phyloP scores from a whole-genome alignment of 1,140 invertebrate species.

The Eumaeus atala region DNA sequence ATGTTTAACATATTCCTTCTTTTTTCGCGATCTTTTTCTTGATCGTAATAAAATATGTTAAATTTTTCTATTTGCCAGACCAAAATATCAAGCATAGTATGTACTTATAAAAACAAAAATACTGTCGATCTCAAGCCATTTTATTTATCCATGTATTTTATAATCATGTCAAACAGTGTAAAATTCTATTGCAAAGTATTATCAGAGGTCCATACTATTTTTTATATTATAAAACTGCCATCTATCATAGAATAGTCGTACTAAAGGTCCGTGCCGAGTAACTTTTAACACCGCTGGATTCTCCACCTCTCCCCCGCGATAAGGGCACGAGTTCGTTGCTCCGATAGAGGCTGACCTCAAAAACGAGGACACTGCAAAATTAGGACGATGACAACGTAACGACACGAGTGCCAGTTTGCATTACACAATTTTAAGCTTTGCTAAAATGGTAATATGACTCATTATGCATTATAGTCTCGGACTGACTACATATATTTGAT shows the following conservation, averaged over 20 bases:
- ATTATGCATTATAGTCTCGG: slow-evolving; percentile 22
- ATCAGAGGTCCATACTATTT: neutral
- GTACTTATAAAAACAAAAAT: too few relatives aligned
- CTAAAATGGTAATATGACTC: slow-evolving; percentile 29
- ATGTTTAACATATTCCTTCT: too few relatives aligned
- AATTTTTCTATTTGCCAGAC: too few relatives aligned
- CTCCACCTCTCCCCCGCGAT: slow-evolving; percentile 57
- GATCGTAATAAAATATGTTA: too few relatives aligned
- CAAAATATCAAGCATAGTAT: too few relatives aligned
- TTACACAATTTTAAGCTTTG: slow-evolving; percentile 47
- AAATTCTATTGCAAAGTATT: slow-evolving; percentile 1
- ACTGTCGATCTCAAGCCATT: too few relatives aligned
- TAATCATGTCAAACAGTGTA: neutral
- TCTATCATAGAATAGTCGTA: slow-evolving; percentile 52
- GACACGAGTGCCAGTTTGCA: slow-evolving; percentile 52
- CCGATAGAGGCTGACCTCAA: slow-evolving; percentile 72
- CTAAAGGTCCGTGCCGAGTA: slow-evolving; percentile 33
- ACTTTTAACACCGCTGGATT: slow-evolving; percentile 38
- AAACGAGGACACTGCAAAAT: slow-evolving; percentile 74
- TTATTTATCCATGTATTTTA: neutral
- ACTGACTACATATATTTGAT: slow-evolving; percentile 70
- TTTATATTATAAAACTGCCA: slow-evolving; percentile 36
- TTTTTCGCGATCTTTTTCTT: too few relatives aligned
- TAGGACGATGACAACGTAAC: slow-evolving; percentile 73
- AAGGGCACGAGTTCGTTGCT: slow-evolving; percentile 73